Evolutionary conservation across 2,888 invertebrate species (phyloP).

Genomic region (Melanostoma scalare): DNA sequence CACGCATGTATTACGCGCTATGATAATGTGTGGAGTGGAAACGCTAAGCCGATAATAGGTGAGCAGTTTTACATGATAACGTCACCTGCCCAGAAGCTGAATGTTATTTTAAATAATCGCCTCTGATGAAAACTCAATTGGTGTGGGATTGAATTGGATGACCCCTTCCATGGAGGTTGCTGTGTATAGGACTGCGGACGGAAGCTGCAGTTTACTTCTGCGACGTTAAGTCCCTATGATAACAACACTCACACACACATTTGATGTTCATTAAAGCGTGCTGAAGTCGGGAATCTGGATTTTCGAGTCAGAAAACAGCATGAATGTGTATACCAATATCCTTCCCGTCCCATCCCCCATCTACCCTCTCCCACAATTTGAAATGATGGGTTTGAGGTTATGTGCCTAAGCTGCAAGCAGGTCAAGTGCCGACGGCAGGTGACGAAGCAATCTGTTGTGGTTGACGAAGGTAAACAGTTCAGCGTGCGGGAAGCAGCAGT

Average conservation of each 20-base stretch:
- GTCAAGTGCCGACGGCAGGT: conserved; percentile 74
- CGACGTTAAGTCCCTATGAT: conserved; percentile 46
- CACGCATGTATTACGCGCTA: conserved; percentile 25
- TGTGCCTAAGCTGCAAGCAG: conserved; percentile 55
- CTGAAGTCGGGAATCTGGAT: conserved; percentile 41
- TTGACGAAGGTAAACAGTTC: conserved; percentile 60
- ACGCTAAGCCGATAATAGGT: conserved; percentile 66
- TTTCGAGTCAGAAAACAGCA: conserved; percentile 25
- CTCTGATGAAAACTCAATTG: conserved; percentile 53
- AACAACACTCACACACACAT: conserved; percentile 25
- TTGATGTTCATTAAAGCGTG: conserved; percentile 41
- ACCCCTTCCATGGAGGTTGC: conserved; percentile 5
- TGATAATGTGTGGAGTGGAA: conserved; percentile 29
- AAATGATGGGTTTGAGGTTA: neutral
- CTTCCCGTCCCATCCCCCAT: neutral
- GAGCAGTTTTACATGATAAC: conserved; percentile 46
- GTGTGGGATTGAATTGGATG: conserved; percentile 3
- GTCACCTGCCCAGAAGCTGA: conserved; percentile 5
- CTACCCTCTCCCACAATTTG: neutral
- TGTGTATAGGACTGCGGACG: neutral
- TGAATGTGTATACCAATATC: neutral
- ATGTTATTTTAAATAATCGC: conserved; percentile 64
- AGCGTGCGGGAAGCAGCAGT: conserved; percentile 24
- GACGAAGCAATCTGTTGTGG: conserved; percentile 67
- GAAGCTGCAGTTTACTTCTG: conserved; percentile 46